A percentile compares a stretch with the other conserved stretches of the same genome.
These are phyloP conservation scores for Aspidiotus rigidus DNA, from an alignment of 2,888 invertebrate genomes.

Conservation along the genomic window DNA sequence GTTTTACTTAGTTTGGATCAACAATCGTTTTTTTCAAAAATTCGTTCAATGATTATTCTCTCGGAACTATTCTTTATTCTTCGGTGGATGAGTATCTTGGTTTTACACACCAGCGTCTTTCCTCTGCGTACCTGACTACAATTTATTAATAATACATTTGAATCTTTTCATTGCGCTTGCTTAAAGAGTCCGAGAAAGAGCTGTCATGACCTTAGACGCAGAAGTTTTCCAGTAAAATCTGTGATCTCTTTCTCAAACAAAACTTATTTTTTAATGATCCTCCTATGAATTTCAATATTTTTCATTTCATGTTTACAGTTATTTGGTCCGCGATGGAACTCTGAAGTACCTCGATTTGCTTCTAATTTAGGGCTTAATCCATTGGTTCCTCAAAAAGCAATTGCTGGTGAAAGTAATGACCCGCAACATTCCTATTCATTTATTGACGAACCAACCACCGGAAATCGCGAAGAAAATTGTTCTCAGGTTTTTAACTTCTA, in stretches of 20 bases:
- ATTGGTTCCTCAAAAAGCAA: slow-evolving; percentile 63
- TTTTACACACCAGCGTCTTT: background rate
- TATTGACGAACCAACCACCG: no score
- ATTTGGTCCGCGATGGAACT: slow-evolving; percentile 73
- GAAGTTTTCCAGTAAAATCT: slow-evolving; percentile 10
- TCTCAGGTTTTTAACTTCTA: no score
- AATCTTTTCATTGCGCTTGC: no score
- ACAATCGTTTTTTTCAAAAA: background rate
- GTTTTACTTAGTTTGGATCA: no score
- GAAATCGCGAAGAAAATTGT: no score
- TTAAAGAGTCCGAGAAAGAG: no score
- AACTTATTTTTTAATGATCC: slow-evolving; percentile 1
- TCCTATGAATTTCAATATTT: slow-evolving; percentile 8
- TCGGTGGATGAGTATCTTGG: background rate
- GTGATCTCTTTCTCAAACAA: slow-evolving; percentile 27
- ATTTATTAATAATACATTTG: slow-evolving; percentile 6
- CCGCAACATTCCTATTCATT: no score
- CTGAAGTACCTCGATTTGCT: slow-evolving; percentile 73
- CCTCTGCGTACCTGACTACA: background rate
- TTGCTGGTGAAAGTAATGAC: slow-evolving; percentile 36
- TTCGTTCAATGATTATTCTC: background rate
- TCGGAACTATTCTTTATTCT: background rate
- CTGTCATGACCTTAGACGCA: no score
- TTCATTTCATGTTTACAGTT: slow-evolving; percentile 47
- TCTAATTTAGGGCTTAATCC: slow-evolving; percentile 72